Base-by-base conservation (phyloP, 1,140 invertebrate species). In the Diuraphis noxia region DNA sequence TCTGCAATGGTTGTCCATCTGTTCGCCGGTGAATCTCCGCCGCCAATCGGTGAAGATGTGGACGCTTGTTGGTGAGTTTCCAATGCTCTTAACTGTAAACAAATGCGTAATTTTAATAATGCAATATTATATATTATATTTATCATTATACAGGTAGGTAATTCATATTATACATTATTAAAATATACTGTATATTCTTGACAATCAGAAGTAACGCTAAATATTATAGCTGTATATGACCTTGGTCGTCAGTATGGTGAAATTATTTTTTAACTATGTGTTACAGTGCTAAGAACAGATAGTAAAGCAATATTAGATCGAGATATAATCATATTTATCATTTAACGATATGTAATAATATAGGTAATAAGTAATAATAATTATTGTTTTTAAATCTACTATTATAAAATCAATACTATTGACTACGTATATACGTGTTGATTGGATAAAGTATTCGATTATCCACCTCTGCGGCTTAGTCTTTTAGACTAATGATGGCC, bases 1-100 rank as follows among this genome's bases (percentile, higher is more conserved):
- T 91, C 89, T 36, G 52, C 77, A 43, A 85, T 90, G 56, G 92
- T 87, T 36, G 91, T 92, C 86, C 63, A 88, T 85, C 87, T 63
- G 43, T 82, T 91, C 6, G 89, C 89, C 6, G 89, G 89, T 7
- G 89, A 91, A 17, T 91, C 89, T 36, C 34, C 81, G 17, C 88
- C 88, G 4, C 89, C 89, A 25, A 82, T 49, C 6, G 92, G 41
- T 23, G 92, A 87, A n/a, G 92, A 91, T 21, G 88, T 84, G 25
- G 91, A 91, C 87, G 41, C 40, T 81, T 91, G 86, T 49, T 91
- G 89, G 25, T 91, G 89, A 21, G 77, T 82, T 38, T 85, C 63
- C 43, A 91, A 49, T 19, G 84, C 63, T 79, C 92, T 87, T 6
- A 92, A 52, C 89, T 91, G 25, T 34, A 49, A 30, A 91, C 23